These are phyloP conservation scores for Xyrauchen texanus DNA, from an alignment of 2,113 vertebrate species.

Conservation along the genomic window DNA sequence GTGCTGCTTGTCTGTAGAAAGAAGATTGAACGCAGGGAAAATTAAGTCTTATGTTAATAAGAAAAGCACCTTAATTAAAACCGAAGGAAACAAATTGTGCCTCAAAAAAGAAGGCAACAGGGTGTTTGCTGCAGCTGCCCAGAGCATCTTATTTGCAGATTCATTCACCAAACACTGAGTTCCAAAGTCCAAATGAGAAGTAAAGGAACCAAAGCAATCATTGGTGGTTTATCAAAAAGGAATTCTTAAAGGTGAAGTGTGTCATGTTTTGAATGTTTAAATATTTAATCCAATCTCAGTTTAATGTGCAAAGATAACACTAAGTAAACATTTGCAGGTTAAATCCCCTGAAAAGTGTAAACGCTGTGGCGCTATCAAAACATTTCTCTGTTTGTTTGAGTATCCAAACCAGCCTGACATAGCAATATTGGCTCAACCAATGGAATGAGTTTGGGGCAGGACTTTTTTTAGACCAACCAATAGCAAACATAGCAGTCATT, in stretches of 20 bases:
- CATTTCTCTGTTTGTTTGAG: too few relatives aligned
- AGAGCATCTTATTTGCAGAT: slow-evolving; percentile 4
- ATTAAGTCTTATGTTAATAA: slow-evolving; percentile 64
- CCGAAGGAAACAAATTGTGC: slow-evolving; percentile 61
- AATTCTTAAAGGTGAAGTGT: neutral
- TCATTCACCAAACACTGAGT: neutral
- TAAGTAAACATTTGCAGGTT: too few relatives aligned
- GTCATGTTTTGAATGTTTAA: too few relatives aligned
- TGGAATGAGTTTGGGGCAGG: too few relatives aligned
- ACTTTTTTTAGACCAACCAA: too few relatives aligned
- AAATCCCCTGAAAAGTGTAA: too few relatives aligned
- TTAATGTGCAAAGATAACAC: too few relatives aligned
- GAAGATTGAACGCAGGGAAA: slow-evolving; percentile 60
- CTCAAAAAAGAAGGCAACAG: slow-evolving; percentile 55
- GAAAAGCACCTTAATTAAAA: slow-evolving; percentile 68
- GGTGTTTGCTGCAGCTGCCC: slow-evolving; percentile 60
- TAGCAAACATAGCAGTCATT: too few relatives aligned
- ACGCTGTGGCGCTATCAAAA: too few relatives aligned
- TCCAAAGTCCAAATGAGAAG: neutral
- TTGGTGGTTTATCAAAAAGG: slow-evolving; percentile 1
- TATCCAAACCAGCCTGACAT: too few relatives aligned
- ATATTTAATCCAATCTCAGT: too few relatives aligned
- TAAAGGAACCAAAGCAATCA: neutral
- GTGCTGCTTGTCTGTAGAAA: neutral
- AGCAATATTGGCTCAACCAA: too few relatives aligned